A percentile compares a stretch with the other conserved stretches of the same genome.
Evolutionary conservation across 2,113 vertebrate genomes (phyloP).

Genomic region (Hassar affinis): DNA sequence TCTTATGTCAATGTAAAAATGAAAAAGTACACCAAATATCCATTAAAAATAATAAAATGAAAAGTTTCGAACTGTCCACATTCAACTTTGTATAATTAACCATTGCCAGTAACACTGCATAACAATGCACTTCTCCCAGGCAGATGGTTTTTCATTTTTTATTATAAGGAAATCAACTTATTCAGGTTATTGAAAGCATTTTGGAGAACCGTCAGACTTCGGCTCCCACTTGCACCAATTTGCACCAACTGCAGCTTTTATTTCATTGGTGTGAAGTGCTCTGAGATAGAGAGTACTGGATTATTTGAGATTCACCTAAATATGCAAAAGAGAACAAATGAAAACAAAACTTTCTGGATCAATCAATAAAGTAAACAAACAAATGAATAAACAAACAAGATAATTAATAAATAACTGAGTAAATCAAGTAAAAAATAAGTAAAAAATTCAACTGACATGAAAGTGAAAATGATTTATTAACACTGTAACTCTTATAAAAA

Average conservation of each 20-base stretch:
- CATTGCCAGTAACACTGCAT: background rate
- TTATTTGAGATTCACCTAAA: background rate
- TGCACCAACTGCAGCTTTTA: background rate
- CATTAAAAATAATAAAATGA: background rate
- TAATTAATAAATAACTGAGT: background rate
- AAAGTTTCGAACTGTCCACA: background rate
- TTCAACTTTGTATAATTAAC: background rate
- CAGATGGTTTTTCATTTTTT: too few relatives aligned
- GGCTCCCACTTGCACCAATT: too few relatives aligned
- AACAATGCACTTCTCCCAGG: too few relatives aligned
- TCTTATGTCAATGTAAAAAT: background rate
- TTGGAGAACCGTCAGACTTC: too few relatives aligned
- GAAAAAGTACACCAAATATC: background rate
- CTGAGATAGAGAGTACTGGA: background rate
- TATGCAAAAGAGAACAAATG: too few relatives aligned
- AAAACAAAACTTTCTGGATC: background rate
- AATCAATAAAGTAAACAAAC: background rate
- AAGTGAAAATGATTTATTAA: slow-evolving; percentile 9
- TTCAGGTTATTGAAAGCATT: too few relatives aligned
- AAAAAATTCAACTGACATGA: background rate
- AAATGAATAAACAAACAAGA: background rate
- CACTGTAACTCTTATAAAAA: slow-evolving; percentile 2
- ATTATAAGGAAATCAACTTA: too few relatives aligned
- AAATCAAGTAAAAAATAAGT: background rate
- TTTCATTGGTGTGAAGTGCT: background rate